Conservation (phyloP, 2,888 invertebrate genomes). For the Ophion obscuratus region DNA sequence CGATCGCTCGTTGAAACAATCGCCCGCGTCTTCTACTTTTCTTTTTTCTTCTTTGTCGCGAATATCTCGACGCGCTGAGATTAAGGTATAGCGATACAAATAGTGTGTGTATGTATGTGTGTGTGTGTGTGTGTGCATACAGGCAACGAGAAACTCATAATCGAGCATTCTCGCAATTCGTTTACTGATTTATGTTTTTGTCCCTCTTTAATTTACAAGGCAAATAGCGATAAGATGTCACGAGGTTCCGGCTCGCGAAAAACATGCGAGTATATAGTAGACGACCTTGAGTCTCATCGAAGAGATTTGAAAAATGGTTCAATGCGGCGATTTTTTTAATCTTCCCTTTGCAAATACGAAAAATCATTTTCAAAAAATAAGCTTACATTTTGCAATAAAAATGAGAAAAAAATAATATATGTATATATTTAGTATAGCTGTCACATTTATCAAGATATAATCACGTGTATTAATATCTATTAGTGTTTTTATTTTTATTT, state of each 20-base stretch:
- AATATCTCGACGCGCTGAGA: not conserved
- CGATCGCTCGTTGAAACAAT: slow-evolving; percentile 12
- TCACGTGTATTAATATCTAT: slow-evolving; percentile 64
- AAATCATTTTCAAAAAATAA: slow-evolving; percentile 31
- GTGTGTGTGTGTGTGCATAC: not conserved
- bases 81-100: not conserved
- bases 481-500: slow-evolving; percentile 63
- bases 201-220: slow-evolving; percentile 17
- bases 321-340: not conserved
- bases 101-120: not conserved
- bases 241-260: slow-evolving; percentile 19
- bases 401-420: slow-evolving; percentile 21
- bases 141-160: not conserved
- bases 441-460: slow-evolving; percentile 62
- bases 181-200: not conserved
- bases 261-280: not conserved
- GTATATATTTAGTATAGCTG: slow-evolving; percentile 3
- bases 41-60: not conserved
- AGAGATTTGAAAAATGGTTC: slow-evolving; percentile 10
- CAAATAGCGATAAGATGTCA: slow-evolving; percentile 34
- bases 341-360: not conserved
- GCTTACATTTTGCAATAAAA: slow-evolving; percentile 12
- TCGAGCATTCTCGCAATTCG: not conserved
- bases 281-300: slow-evolving; percentile 4
- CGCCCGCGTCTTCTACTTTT: not conserved